Conservation (phyloP, 2,888 invertebrate genomes). For the Drosophila setosimentum region DNA sequence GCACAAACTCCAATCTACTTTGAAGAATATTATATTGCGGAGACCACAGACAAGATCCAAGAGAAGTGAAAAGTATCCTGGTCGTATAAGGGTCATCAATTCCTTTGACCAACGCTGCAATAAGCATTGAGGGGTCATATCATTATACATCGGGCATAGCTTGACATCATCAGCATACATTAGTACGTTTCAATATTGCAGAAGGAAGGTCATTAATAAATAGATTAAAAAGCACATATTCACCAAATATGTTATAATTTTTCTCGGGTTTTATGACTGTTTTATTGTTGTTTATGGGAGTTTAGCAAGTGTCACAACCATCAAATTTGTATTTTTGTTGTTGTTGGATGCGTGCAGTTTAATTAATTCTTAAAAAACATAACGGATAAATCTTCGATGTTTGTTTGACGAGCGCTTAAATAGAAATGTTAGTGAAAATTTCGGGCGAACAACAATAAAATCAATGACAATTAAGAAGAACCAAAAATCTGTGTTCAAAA, state of each 20-base stretch:
- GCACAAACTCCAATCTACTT: too few relatives aligned
- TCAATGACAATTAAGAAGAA: neutral
- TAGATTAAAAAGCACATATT: too few relatives aligned
- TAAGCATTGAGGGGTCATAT: too few relatives aligned
- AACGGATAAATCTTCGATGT: conserved; percentile 38
- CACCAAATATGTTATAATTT: neutral
- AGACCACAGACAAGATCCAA: too few relatives aligned
- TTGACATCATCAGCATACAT: too few relatives aligned
- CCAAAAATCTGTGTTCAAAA: conserved; percentile 11
- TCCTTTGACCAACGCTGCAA: too few relatives aligned
- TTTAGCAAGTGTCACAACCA: conserved; percentile 34
- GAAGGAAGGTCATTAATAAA: too few relatives aligned
- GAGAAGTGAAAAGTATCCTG: too few relatives aligned
- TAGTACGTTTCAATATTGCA: too few relatives aligned
- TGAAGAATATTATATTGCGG: too few relatives aligned
- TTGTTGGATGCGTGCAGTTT: conserved; percentile 26
- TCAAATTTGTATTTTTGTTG: conserved; percentile 39
- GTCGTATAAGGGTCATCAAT: too few relatives aligned
- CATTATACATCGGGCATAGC: too few relatives aligned
- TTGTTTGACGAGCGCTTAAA: conserved; percentile 35
- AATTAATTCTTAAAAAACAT: conserved; percentile 34
- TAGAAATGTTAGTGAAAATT: conserved; percentile 5
- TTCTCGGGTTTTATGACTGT: neutral
- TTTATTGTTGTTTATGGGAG: neutral
- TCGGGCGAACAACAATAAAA: conserved; percentile 1